These are phyloP conservation scores for Pachyrhynchus sulphureomaculatus DNA, from an alignment of 1,140 invertebrate genomes.

Conservation along the genomic window DNA sequence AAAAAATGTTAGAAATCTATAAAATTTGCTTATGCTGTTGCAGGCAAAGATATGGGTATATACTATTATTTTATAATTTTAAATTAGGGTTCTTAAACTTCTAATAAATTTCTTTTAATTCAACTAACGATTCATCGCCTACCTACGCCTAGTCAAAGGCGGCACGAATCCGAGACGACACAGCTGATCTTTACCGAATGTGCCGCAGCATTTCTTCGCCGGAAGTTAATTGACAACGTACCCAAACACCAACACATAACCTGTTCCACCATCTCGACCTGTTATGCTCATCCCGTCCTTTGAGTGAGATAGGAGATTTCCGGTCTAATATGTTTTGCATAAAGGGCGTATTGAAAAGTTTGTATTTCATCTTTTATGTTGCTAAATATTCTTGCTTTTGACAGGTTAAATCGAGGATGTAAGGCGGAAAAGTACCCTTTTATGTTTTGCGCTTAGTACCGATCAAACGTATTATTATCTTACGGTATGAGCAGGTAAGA, in stretches of 20 bases:
- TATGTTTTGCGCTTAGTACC: not conserved
- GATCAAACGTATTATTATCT: no score
- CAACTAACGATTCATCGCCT: conserved; percentile 7
- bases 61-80: no score
- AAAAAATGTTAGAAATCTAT: no score
- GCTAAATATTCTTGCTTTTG: not conserved
- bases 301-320: conserved; percentile 20
- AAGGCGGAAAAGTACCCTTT: conserved; percentile 1
- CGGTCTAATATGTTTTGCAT: conserved; percentile 15
- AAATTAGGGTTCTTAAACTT: no score
- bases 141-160: conserved; percentile 16
- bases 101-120: conserved; percentile 1
- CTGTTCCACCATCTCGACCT: conserved; percentile 18
- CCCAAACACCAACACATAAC: conserved; percentile 27
- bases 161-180: conserved; percentile 12
- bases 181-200: conserved; percentile 18
- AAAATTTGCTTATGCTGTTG: no score
- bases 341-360: conserved; percentile 1
- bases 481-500: no score
- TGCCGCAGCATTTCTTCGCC: conserved; percentile 9
- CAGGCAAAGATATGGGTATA: no score
- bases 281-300: conserved; percentile 16
- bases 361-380: conserved; percentile 2
- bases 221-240: conserved; percentile 14
- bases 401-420: conserved; percentile 6